Percentiles rank a stretch among this genome's conserved stretches.
Conservation (phyloP, 2,888 invertebrate species). For the Tortrix viridana region DNA sequence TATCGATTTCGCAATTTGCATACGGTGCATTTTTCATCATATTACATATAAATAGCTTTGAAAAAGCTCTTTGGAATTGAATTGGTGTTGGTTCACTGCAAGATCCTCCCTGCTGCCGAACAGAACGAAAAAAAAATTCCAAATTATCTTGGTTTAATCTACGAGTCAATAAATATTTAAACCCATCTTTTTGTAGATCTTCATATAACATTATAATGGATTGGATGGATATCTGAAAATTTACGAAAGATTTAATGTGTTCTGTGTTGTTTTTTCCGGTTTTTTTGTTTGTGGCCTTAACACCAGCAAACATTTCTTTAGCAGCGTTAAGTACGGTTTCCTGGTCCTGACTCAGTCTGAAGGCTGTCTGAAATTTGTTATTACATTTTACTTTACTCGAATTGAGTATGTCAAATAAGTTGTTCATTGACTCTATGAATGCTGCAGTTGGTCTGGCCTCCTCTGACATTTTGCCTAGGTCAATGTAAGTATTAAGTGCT, state of each 20-base stretch:
- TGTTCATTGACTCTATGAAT: slow-evolving; percentile 35
- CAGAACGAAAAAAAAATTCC: slow-evolving; percentile 20
- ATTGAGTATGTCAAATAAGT: slow-evolving; percentile 38
- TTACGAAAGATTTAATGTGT: slow-evolving; percentile 30
- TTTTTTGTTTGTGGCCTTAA: slow-evolving; percentile 21
- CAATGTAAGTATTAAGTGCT: slow-evolving; percentile 34
- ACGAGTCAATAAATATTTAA: slow-evolving; percentile 28
- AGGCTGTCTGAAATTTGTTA: slow-evolving; percentile 34
- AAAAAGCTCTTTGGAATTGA: slow-evolving; percentile 38
- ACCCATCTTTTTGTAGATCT: slow-evolving; percentile 32
- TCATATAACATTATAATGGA: slow-evolving; percentile 30
- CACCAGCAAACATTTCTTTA: slow-evolving; percentile 25
- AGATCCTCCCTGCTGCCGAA: slow-evolving; percentile 35
- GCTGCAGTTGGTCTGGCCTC: slow-evolving; percentile 38
- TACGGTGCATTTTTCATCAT: slow-evolving; percentile 35
- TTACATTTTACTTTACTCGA: slow-evolving; percentile 30
- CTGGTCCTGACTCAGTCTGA: slow-evolving; percentile 28
- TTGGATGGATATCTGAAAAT: slow-evolving; percentile 37
- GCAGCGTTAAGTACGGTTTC: slow-evolving; percentile 20
- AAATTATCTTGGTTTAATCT: slow-evolving; percentile 35
- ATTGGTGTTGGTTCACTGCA: slow-evolving; percentile 35
- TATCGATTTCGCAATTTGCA: slow-evolving; percentile 35
- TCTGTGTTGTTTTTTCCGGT: slow-evolving; percentile 28
- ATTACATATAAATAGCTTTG: slow-evolving; percentile 34
- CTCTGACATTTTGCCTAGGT: slow-evolving; percentile 22